These are phyloP conservation scores for Beris morrisii DNA, from an alignment of 2,888 invertebrate genomes.

Conservation along the genomic window DNA sequence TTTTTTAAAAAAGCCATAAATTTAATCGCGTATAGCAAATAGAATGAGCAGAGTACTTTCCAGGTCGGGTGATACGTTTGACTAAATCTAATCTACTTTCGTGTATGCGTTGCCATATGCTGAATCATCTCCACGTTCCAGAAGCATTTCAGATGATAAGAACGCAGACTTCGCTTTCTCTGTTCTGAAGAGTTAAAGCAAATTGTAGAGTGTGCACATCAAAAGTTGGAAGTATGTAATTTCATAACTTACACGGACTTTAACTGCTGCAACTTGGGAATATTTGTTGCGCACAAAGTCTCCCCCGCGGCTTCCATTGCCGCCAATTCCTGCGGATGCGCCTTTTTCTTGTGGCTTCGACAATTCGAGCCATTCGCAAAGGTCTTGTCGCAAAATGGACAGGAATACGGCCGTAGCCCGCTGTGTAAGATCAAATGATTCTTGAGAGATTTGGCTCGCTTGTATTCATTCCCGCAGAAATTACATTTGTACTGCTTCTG, in stretches of 20 bases:
- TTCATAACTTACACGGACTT: slow-evolving; percentile 42
- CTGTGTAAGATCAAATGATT: slow-evolving; percentile 55
- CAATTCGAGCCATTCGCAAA: slow-evolving; percentile 56
- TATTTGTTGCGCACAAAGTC: slow-evolving; percentile 45
- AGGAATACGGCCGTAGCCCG: slow-evolving; percentile 53
- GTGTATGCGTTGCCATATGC: no score
- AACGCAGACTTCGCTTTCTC: no score
- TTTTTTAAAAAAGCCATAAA: no score
- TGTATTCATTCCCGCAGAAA: slow-evolving; percentile 52
- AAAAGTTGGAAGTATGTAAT: no score
- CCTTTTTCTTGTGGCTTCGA: slow-evolving; percentile 54
- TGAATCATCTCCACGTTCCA: no score
- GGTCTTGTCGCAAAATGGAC: slow-evolving; percentile 53
- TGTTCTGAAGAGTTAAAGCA: no score
- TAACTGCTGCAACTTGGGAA: slow-evolving; percentile 53
- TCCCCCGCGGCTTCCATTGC: slow-evolving; percentile 53
- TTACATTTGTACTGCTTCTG: slow-evolving; percentile 52
- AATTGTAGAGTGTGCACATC: no score
- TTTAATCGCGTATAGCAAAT: no score
- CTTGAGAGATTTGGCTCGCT: slow-evolving; percentile 54
- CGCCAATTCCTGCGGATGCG: slow-evolving; percentile 53
- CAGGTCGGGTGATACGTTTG: no score
- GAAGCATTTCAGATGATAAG: no score
- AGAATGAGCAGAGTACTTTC: no score
- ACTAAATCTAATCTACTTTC: no score